phyloP scores from a whole-genome alignment of 2,113 vertebrate genomes.

The Anas platyrhynchos region DNA sequence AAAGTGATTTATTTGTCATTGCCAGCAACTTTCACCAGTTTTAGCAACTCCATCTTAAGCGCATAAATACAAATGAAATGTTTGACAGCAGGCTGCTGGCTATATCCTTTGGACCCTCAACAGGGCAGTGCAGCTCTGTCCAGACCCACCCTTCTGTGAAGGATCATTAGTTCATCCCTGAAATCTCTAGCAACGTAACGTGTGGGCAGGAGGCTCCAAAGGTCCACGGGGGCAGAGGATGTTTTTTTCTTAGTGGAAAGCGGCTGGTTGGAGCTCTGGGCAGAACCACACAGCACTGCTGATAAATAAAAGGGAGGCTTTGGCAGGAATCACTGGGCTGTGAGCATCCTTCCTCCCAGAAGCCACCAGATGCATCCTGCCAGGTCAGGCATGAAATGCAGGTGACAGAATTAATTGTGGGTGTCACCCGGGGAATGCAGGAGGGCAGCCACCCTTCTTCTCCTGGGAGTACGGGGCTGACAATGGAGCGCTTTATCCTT shows the following conservation, averaged over 20 bases:
- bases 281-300: not conserved
- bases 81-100: not conserved
- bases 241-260: not conserved
- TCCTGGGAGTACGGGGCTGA: fast-evolving
- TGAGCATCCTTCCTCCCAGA: constrained; percentile 46
- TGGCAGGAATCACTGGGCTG: constrained; percentile 23
- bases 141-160: not conserved
- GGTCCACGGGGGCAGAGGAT: not conserved
- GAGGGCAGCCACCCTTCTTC: constrained; percentile 6
- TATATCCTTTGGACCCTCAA: not conserved
- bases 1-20: not conserved
- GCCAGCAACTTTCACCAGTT: not conserved
- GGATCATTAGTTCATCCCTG: not conserved
- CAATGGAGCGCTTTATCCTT: not conserved
- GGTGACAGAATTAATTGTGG: constrained; percentile 38
- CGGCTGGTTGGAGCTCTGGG: not conserved
- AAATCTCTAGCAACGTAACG: not conserved
- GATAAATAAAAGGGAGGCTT: not conserved
- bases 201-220: not conserved
- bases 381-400: constrained; percentile 24
- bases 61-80: not conserved
- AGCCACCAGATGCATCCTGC: constrained; percentile 59
- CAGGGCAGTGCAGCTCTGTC: fast-evolving
- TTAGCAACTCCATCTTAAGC: not conserved
- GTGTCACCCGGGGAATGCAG: not conserved